Percentiles rank a stretch among this genome's conserved stretches.
Evolutionary conservation across 2,797 vertebrate genomes (phyloP).

Genomic region (Monodelphis domestica): DNA sequence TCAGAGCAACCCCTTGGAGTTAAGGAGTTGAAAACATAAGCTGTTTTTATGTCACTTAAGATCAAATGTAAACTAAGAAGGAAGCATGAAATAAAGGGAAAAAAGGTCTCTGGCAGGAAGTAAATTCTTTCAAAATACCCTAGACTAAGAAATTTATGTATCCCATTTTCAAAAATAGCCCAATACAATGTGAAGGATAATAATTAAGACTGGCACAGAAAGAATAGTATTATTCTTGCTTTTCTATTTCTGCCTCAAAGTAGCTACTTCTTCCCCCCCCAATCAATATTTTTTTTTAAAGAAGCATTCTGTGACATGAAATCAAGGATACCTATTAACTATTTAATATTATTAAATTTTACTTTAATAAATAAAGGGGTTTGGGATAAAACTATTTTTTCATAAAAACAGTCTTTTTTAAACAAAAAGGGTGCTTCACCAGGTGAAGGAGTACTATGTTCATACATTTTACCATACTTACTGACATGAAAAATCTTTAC

Average conservation of each 20-base stretch:
- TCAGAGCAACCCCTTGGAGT: conserved; percentile 3
- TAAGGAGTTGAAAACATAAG: conserved; percentile 26
- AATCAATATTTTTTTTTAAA: not conserved
- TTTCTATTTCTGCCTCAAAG: not conserved
- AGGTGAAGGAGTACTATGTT: conserved; percentile 69
- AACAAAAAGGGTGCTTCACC: conserved; percentile 72
- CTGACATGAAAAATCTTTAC: conserved; percentile 13
- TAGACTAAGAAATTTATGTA: conserved; percentile 65
- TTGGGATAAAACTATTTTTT: conserved; percentile 69
- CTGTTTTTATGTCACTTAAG: not conserved
- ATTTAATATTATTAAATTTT: conserved; percentile 62
- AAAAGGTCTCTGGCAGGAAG: conserved; percentile 57
- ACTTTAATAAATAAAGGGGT: conserved; percentile 78
- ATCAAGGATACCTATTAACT: conserved; percentile 43
- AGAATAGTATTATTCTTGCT: not conserved
- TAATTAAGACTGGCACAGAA: conserved; percentile 43
- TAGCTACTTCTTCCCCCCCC: not conserved
- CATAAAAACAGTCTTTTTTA: conserved; percentile 75
- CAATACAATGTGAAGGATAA: conserved; percentile 59
- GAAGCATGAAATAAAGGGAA: conserved; percentile 52
- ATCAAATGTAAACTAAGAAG: conserved; percentile 39
- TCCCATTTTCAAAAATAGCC: conserved; percentile 57
- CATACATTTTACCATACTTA: conserved; percentile 36
- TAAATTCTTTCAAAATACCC: conserved; percentile 60
- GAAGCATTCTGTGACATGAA: not conserved